Evolutionary conservation across 2,797 vertebrate genomes (phyloP).

Genomic region (Hafferia zeledoni): DNA sequence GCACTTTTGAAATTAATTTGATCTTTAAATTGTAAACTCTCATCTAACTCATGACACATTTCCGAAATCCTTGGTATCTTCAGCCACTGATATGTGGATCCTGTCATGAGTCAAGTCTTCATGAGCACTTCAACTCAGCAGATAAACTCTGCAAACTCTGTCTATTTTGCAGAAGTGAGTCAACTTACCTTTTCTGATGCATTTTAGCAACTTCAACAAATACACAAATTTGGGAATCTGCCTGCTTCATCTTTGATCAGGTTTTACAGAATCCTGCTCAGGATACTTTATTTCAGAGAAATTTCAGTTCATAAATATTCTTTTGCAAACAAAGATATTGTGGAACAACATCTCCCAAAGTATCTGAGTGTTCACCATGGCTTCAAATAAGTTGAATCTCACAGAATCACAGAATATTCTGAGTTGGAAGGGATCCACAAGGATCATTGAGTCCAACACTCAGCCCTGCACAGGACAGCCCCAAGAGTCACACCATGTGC

Average conservation of each 20-base stretch:
- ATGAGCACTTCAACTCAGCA: neutral
- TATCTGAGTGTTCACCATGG: neutral
- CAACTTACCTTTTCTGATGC: neutral
- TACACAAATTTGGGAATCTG: neutral
- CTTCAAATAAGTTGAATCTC: neutral
- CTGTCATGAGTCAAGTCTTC: neutral
- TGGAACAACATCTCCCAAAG: neutral
- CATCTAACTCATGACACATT: neutral
- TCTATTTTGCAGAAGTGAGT: neutral
- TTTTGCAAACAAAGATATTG: neutral
- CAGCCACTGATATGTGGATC: neutral
- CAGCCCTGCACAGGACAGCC: neutral
- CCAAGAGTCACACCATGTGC: neutral
- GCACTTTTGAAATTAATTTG: neutral
- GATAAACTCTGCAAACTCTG: neutral
- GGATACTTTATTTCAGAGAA: neutral
- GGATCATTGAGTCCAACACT: neutral
- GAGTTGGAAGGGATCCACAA: neutral
- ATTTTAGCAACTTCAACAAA: neutral
- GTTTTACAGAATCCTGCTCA: neutral
- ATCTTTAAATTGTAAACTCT: neutral
- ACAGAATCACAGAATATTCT: neutral
- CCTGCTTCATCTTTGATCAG: neutral
- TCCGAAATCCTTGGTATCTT: neutral
- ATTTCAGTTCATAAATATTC: neutral